Conservation (phyloP, 2,797 vertebrate species). For the Dicrostonyx torquatus region DNA sequence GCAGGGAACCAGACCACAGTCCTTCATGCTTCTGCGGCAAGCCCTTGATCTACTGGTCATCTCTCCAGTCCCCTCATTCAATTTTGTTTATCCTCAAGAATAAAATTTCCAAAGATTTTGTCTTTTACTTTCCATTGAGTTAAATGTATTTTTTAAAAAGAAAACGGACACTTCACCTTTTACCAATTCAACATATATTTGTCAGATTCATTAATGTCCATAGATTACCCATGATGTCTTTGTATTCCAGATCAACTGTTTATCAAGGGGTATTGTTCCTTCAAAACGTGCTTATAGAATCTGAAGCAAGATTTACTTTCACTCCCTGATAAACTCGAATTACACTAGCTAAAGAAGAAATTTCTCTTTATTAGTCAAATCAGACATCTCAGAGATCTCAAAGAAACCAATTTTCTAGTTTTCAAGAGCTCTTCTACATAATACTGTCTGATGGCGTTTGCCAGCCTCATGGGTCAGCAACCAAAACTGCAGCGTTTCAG, state of each 20-base stretch:
- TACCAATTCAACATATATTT: conserved; percentile 1
- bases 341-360: conserved; percentile 22
- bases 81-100: conserved; percentile 33
- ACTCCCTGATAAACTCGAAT: conserved; percentile 38
- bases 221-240: neutral
- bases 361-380: conserved; percentile 52
- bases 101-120: neutral
- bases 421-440: neutral
- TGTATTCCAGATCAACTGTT: neutral
- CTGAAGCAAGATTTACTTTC: conserved; percentile 32
- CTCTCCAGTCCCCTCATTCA: neutral
- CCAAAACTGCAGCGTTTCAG: neutral
- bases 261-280: neutral
- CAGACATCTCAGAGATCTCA: conserved; percentile 13
- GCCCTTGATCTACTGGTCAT: neutral
- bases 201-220: neutral
- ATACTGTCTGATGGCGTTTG: conserved; percentile 25
- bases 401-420: conserved; percentile 32
- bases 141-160: conserved; percentile 22
- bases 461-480: neutral
- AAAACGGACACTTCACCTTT: neutral
- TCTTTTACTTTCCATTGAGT: conserved; percentile 27
- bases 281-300: neutral
- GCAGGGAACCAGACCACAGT: neutral
- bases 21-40: neutral